Evolutionary conservation across 2,888 invertebrate species (phyloP).

Genomic region (Augiades crinisus): DNA sequence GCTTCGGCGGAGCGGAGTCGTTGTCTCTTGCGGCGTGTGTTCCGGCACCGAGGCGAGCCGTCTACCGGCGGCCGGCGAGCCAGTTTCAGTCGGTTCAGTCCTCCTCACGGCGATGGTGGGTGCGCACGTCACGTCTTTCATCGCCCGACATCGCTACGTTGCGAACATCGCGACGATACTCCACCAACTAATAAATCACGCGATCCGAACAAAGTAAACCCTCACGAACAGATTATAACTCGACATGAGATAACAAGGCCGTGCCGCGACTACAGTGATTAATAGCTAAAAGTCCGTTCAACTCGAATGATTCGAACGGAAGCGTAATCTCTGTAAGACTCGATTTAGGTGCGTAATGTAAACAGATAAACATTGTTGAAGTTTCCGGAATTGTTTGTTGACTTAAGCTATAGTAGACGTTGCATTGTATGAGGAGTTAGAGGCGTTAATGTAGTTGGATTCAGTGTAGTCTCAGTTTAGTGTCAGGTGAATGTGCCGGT

Average conservation of each 20-base stretch:
- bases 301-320: slow-evolving; percentile 54
- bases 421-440: slow-evolving; percentile 44
- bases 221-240: slow-evolving; percentile 68
- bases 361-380: slow-evolving; percentile 67
- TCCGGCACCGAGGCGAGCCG: slow-evolving; percentile 51
- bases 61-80: slow-evolving; percentile 29
- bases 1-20: slow-evolving; percentile 48
- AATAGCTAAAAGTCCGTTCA: slow-evolving; percentile 61
- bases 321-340: slow-evolving; percentile 57
- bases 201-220: slow-evolving; percentile 60
- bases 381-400: slow-evolving; percentile 64
- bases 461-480: slow-evolving; percentile 29
- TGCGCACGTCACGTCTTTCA: slow-evolving; percentile 59
- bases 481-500: slow-evolving; percentile 52
- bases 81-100: slow-evolving; percentile 62
- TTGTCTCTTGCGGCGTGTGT: slow-evolving; percentile 47
- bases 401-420: slow-evolving; percentile 44
- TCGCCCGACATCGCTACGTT: slow-evolving; percentile 47
- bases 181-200: slow-evolving; percentile 70
- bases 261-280: slow-evolving; percentile 58
- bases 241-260: slow-evolving; percentile 68
- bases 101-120: slow-evolving; percentile 66
- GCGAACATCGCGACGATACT: slow-evolving; percentile 66
- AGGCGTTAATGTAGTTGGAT: slow-evolving; percentile 34
- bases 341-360: slow-evolving; percentile 63